Evolutionary conservation across 2,888 invertebrate genomes (phyloP), one percentile per base, ranked within the genome.

Genomic region (Spicauda simplicius): DNA sequence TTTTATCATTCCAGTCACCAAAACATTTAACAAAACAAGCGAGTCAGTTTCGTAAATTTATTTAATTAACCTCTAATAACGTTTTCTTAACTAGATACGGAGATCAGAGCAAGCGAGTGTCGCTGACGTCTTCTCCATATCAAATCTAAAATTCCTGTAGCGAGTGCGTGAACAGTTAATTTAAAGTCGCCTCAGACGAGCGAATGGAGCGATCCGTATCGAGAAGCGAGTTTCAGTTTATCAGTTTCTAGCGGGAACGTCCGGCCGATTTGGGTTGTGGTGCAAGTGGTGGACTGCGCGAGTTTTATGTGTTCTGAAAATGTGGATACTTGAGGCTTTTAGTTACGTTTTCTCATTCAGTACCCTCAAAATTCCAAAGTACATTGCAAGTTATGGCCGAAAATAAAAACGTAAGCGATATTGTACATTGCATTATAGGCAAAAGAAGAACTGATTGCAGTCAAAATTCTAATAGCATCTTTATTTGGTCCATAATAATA

Each of bases 231-330:
- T 88, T 89, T 86, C 87, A 87, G 85, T 87, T 90, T 92, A 93
- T 93, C 92, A 86, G 90, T 87, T 84, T 89, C 91, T 91, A 93
- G 92, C 88, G 86, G 84, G 87, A 85, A 90, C 89, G 88, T 91
- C 90, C 89, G 88, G 81, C 82, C 76, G 72, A 73, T 73, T 75
- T 72, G 61, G 52, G 63, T 54, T 70, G 68, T 73, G 71, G 76
- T 70, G 33, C 72, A 74, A 74, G 70, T 11, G 77, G 80, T 18
- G 8, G 33, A 30, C 25, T 5, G 4, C 25, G 25, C 2, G 25
- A 30, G 25, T 5, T 30, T 30, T 30, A 6, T n/a, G n/a, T n/a
- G n/a, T n/a, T n/a, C n/a, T n/a, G n/a, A n/a, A n/a, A n/a, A n/a
- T n/a, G n/a, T n/a, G n/a, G n/a, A n/a, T n/a, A n/a, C n/a, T n/a